phyloP scores from a whole-genome alignment of 2,888 invertebrate species.

The Synanthedon myopaeformis region DNA sequence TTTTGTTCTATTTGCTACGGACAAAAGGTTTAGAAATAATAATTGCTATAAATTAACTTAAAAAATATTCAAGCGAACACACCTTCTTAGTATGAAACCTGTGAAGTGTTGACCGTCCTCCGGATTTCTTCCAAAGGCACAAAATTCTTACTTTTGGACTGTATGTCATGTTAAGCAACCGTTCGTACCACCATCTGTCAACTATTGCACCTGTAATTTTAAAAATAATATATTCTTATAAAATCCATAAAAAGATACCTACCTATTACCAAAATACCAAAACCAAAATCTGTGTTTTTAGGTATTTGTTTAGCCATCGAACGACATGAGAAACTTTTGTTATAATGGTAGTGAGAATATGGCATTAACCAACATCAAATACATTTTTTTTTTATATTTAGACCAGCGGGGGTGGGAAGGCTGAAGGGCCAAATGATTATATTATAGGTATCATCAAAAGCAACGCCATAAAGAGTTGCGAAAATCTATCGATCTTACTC shows the following conservation, averaged over 20 bases:
- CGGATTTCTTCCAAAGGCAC: slow-evolving; percentile 96
- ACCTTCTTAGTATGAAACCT: slow-evolving; percentile 99
- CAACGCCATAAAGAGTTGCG: no score
- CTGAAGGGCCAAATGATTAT: no score
- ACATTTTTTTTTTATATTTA: no score
- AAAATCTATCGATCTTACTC: no score
- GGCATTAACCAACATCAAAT: no score
- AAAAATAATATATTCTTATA: not conserved
- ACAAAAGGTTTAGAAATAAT: not conserved
- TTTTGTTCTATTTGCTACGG: not conserved
- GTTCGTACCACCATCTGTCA: slow-evolving; percentile 99
- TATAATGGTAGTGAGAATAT: no score
- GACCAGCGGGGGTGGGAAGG: no score
- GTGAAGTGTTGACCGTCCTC: slow-evolving; percentile 93
- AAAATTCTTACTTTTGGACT: slow-evolving; percentile 98
- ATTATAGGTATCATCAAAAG: no score
- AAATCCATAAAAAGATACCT: not conserved
- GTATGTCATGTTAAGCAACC: slow-evolving; percentile 99
- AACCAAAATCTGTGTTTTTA: no score
- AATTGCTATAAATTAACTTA: not conserved
- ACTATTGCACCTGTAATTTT: slow-evolving; percentile 81
- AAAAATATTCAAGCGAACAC: slow-evolving; percentile 6
- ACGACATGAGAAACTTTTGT: no score
- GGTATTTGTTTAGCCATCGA: no score
- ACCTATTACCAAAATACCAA: no score